Evolutionary conservation across 2,797 vertebrate species (phyloP).

Genomic region (Enteromius paludinosus): DNA sequence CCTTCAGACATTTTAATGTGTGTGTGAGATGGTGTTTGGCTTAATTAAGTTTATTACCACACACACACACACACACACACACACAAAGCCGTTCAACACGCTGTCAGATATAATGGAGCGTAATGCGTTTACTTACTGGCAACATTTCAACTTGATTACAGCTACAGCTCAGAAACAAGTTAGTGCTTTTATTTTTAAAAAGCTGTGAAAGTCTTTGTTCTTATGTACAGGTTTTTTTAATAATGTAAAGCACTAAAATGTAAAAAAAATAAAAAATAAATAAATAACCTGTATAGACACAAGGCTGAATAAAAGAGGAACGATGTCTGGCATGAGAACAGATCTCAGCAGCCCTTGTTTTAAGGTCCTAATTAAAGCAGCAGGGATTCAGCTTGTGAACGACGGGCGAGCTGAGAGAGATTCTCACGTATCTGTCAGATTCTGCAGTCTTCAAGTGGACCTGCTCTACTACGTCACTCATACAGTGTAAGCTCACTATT

Average conservation of each 20-base stretch:
- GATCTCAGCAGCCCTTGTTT: not conserved
- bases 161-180: not conserved
- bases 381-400: not conserved
- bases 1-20: not conserved
- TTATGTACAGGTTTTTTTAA: not conserved
- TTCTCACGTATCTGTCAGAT: not conserved
- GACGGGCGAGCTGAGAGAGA: not conserved
- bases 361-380: conserved; percentile 27
- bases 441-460: not conserved
- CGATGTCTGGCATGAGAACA: not conserved
- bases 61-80: not conserved
- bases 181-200: not conserved
- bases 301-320: not conserved
- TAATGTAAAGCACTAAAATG: not conserved
- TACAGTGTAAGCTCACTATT: not conserved
- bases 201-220: not conserved
- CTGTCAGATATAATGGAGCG: not conserved
- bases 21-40: not conserved
- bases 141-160: conserved; percentile 3
- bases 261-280: not conserved
- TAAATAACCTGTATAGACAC: not conserved
- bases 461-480: not conserved
- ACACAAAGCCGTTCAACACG: conserved; percentile 4
- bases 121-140: conserved; percentile 5
- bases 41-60: not conserved